These are phyloP conservation scores for Callorhinus ursinus DNA, from an alignment of 2,113 vertebrate genomes.

Conservation along the genomic window DNA sequence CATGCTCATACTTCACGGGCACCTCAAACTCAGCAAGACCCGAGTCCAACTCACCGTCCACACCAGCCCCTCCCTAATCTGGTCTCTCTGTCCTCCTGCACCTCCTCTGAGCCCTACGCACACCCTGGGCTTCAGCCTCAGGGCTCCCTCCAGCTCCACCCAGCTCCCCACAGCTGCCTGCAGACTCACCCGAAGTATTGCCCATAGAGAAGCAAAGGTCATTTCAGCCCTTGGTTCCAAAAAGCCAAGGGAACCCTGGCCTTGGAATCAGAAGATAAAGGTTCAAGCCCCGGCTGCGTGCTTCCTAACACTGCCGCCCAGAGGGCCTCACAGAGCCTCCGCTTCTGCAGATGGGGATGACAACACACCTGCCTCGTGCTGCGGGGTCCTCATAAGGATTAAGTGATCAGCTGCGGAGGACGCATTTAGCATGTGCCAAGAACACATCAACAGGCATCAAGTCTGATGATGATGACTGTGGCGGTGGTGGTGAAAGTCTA, in stretches of 20 bases:
- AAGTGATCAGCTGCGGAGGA: neutral
- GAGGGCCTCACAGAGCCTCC: neutral
- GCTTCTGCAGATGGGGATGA: neutral
- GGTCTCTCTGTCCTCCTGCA: neutral
- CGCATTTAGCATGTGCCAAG: neutral
- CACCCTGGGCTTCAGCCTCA: neutral
- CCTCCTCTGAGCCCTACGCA: neutral
- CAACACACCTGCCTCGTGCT: neutral
- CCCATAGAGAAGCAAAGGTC: neutral
- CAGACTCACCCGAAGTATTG: neutral
- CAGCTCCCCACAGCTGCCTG: neutral
- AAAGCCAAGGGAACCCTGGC: neutral
- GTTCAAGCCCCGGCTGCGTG: neutral
- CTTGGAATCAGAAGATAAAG: neutral
- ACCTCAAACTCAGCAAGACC: neutral
- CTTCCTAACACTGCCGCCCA: neutral
- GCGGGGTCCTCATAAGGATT: neutral
- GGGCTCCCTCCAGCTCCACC: neutral
- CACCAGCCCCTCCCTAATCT: neutral
- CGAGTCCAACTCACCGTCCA: neutral
- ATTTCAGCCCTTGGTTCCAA: neutral
- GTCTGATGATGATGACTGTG: neutral
- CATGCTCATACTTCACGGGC: no score
- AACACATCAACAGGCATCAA: neutral
- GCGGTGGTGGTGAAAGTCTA: neutral